Percentiles rank a stretch among this genome's conserved stretches.
Evolutionary conservation across 2,888 invertebrate species (phyloP).

Genomic region (Thereva nobilitata): DNA sequence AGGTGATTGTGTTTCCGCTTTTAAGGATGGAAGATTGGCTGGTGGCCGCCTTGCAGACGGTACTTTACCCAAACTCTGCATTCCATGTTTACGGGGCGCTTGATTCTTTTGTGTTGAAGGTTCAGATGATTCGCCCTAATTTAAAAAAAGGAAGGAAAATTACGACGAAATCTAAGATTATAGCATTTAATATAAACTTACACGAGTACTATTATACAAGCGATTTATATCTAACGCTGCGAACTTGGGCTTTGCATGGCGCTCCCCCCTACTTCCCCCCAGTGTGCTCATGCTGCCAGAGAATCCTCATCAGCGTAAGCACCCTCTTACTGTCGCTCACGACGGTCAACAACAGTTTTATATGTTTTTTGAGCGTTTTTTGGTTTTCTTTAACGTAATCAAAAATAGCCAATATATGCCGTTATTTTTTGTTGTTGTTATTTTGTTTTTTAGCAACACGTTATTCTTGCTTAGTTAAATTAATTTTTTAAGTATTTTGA

Average conservation of each 20-base stretch:
- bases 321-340: constrained; percentile 52
- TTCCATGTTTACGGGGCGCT: constrained; percentile 97
- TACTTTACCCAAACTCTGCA: constrained; percentile 99
- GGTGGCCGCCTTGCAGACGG: constrained; percentile 97
- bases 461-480: too few relatives aligned
- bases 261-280: constrained; percentile 61
- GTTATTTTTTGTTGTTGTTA: neutral
- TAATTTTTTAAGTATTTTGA: too few relatives aligned
- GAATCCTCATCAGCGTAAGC: constrained; percentile 61
- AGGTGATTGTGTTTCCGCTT: constrained; percentile 79
- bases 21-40: constrained; percentile 97
- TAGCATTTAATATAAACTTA: constrained; percentile 59
- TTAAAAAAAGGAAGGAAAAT: constrained; percentile 43
- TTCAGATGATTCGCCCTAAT: constrained; percentile 83
- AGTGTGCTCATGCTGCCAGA: constrained; percentile 61
- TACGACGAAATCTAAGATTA: constrained; percentile 32
- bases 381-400: constrained; percentile 1
- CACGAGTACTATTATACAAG: constrained; percentile 86
- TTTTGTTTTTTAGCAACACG: neutral
- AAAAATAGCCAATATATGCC: constrained; percentile 2
- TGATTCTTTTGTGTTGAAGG: constrained; percentile 86
- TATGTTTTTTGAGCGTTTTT: neutral
- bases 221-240: constrained; percentile 98
- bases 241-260: constrained; percentile 83
- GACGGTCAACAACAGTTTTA: constrained; percentile 40